Evolutionary conservation across 1,140 invertebrate species (phyloP).

Genomic region (Tetragnatha versicolor): DNA sequence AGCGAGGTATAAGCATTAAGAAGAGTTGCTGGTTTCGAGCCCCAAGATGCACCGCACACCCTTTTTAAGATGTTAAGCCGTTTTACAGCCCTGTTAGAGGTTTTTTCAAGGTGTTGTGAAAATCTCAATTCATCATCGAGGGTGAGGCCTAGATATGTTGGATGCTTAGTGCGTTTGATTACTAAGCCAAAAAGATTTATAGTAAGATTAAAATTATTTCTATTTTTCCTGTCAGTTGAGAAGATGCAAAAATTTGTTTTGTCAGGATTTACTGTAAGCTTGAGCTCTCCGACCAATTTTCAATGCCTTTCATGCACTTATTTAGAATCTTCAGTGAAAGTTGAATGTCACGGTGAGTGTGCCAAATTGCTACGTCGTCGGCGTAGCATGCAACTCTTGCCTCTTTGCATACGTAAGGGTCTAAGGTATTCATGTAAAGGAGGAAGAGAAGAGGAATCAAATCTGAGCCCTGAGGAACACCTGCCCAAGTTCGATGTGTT

Average conservation of each 20-base stretch:
- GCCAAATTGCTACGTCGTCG: background rate
- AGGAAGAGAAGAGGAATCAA: background rate
- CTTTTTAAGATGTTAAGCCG: background rate
- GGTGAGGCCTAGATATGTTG: background rate
- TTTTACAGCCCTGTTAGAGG: background rate
- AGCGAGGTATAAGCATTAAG: background rate
- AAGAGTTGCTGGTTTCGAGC: background rate
- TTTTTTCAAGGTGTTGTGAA: background rate
- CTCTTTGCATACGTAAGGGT: background rate
- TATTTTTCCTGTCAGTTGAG: conserved; percentile 17
- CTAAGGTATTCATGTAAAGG: background rate
- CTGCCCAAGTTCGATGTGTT: background rate
- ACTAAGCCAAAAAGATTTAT: background rate
- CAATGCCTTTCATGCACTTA: conserved; percentile 3
- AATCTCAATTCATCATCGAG: conserved; percentile 5
- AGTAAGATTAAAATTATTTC: background rate
- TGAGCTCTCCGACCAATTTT: background rate
- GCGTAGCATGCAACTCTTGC: background rate
- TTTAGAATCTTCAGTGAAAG: background rate
- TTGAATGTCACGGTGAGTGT: background rate
- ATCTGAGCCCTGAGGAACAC: background rate
- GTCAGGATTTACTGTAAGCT: too few species aligned
- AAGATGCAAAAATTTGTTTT: too few species aligned
- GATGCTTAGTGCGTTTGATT: background rate
- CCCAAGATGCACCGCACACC: background rate